These are phyloP conservation scores for Polypedilum vanderplanki DNA, from an alignment of 1,140 invertebrate genomes.

Conservation along the genomic window DNA sequence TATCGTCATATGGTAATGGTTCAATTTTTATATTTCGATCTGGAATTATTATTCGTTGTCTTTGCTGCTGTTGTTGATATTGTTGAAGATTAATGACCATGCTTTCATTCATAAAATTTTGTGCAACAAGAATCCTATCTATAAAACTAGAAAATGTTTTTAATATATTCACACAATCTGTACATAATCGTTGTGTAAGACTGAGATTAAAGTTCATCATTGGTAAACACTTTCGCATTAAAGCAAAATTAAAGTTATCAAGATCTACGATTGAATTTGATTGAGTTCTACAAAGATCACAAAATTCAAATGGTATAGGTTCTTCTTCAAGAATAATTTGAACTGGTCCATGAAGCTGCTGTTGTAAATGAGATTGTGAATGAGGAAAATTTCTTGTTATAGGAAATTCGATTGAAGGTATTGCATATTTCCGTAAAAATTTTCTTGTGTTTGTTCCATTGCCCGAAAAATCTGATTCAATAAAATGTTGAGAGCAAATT, in stretches of 20 bases:
- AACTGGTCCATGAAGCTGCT: not conserved
- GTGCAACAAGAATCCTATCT: not conserved
- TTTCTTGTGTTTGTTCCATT: not conserved
- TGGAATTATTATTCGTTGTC: not conserved
- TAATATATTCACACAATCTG: not conserved
- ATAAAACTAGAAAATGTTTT: constrained; percentile 24
- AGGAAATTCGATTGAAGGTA: not conserved
- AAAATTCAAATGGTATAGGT: not conserved
- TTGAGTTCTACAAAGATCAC: not conserved
- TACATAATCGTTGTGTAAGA: not conserved
- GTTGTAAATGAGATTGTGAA: not conserved
- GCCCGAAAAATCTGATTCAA: not conserved
- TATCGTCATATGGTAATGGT: not conserved
- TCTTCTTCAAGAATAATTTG: not conserved
- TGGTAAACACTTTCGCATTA: not conserved
- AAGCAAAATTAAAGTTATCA: not conserved
- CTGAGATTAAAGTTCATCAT: not conserved
- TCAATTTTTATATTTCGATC: not conserved
- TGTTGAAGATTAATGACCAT: no score
- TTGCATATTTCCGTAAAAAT: not conserved
- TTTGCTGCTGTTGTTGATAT: no score
- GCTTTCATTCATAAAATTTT: not conserved
- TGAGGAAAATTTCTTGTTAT: not conserved
- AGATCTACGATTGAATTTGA: not conserved
- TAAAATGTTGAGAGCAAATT: not conserved